phyloP scores from a whole-genome alignment of 2,797 vertebrate species.

The Phataginus tricuspis region DNA sequence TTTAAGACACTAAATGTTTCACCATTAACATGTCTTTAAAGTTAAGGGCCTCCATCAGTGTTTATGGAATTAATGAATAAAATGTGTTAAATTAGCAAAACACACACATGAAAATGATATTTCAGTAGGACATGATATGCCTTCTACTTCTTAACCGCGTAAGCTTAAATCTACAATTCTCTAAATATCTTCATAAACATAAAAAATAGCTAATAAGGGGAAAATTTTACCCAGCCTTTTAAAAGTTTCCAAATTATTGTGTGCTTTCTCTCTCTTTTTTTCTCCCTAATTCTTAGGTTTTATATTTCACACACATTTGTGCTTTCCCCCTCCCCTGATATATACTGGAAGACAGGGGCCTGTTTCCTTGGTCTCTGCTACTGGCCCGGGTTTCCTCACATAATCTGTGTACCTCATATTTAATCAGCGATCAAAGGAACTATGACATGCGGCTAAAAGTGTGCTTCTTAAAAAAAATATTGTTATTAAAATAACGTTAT shows the following conservation, averaged over 20 bases:
- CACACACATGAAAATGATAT: neutral
- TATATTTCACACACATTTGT: neutral
- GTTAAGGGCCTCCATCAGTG: neutral
- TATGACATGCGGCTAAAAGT: neutral
- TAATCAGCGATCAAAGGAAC: neutral
- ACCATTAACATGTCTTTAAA: neutral
- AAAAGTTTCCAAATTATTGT: neutral
- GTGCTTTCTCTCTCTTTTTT: neutral
- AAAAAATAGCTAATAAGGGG: neutral
- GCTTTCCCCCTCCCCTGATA: neutral
- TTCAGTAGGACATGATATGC: neutral
- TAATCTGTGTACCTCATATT: too few species aligned
- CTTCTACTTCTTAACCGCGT: neutral
- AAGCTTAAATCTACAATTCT: neutral
- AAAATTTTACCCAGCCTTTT: neutral
- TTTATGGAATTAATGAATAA: neutral
- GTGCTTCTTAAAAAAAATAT: neutral
- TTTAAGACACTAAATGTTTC: neutral
- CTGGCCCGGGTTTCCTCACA: accelerated
- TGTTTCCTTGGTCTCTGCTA: neutral
- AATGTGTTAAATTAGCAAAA: neutral
- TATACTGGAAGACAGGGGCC: neutral
- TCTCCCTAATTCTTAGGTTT: neutral
- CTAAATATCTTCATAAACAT: neutral
- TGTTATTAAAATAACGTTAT: neutral